These are phyloP conservation scores for Ptilorrhoa leucosticta DNA, from an alignment of 2,113 vertebrate genomes.

Conservation along the genomic window DNA sequence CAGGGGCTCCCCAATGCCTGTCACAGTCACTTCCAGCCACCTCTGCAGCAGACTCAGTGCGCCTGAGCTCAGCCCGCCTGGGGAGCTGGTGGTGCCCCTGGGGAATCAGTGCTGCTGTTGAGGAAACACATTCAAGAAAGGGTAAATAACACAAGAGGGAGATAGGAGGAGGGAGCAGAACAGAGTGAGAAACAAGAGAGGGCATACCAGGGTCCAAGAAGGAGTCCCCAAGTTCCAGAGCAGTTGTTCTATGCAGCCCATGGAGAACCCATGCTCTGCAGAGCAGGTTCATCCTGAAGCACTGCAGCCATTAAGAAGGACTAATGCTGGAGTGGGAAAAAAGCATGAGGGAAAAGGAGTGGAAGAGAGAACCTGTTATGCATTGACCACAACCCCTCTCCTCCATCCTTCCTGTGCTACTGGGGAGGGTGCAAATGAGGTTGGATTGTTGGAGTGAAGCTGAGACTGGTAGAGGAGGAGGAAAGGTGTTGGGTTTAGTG, in stretches of 20 bases:
- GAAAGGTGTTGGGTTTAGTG: neutral
- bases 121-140: neutral
- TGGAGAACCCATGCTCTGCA: neutral
- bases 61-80: neutral
- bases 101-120: neutral
- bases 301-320: neutral
- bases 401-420: neutral
- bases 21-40: neutral
- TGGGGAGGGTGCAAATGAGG: neutral
- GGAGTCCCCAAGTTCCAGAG: neutral
- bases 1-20: neutral
- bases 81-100: neutral
- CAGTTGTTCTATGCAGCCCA: neutral
- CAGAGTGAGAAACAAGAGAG: neutral
- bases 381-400: neutral
- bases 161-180: neutral
- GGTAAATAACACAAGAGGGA: neutral
- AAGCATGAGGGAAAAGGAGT: neutral
- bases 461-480: neutral
- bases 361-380: neutral
- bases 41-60: fast-evolving
- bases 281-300: neutral
- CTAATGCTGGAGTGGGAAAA: neutral
- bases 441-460: neutral
- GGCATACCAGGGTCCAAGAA: neutral